Evolutionary conservation across 92 coral and sea anemone species (phyloP), one percentile per base, ranked within the genome.

Genomic region (Paragorgia papillata): DNA sequence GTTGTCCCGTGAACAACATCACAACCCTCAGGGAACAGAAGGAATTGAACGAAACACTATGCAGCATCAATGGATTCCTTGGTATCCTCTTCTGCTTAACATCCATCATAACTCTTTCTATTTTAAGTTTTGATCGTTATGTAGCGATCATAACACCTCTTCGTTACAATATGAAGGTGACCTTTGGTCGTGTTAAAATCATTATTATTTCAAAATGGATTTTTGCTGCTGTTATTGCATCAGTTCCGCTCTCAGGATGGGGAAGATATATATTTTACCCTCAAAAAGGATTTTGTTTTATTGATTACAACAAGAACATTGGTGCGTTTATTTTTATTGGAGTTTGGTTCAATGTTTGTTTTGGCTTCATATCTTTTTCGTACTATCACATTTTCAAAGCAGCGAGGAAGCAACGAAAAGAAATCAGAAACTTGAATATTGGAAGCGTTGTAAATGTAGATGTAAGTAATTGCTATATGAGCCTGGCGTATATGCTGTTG

Each of bases 301-400:
- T 71, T 29, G 64, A 71, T 31, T 71, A 71, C n/a, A 26, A 35
- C 48, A 71, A 54, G 32, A 64, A 71, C 35, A 34, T 54, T 22
- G 62, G 19, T 27, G 40, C 24, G 9, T 35, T 71, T 7, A 3
- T 71, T 22, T 71, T 71, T 34, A 18, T 71, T 13, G 64, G 78
- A 3, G 34, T 26, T 19, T 71, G 78, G 78, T 53, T 71, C 20
- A 15, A 54, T 26, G n/a, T 71, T 30, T 63, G 78, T 24, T 30
- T 71, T 34, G 53, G 18, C 0, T n/a, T 71, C 33, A 71, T 71
- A 5, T 22, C 31, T 5, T 71, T 71, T 28, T 54, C 78, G 15
- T 71, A 71, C 39, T 71, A 55, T 53, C 51, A 71, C 54, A 71
- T 71, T 15, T 71, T 71, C n/a, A 71, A 71, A 34, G 78, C 53